Base-by-base conservation (phyloP, 2,797 vertebrate genomes). In the Chromis chromis region DNA sequence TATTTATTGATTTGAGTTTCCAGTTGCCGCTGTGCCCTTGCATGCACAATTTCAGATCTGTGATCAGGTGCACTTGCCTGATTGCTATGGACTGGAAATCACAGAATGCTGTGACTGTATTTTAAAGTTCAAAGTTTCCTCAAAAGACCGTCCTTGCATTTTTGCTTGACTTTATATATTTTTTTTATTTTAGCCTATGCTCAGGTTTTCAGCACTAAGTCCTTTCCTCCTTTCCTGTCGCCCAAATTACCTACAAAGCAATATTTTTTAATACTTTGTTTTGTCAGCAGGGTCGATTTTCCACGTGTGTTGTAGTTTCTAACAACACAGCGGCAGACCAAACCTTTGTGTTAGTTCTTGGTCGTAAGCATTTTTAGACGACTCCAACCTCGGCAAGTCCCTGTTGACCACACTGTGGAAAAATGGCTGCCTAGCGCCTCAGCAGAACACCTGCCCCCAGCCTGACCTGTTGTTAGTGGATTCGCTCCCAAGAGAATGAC, bases 391-490 rank as follows among this genome's bases (percentile, higher is more conserved):
- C 17, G 42, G 60, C 57, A 70, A 78, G 53, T 85, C 86, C 84
- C 88, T 65, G 53, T 81, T 71, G 74, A 76, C 44, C 46, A 22
- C 40, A 16, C 61, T 69, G 70, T 83, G 86, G 76, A 88, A 90
- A 93, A 89, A 87, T 83, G 84, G 78, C 86, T 76, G 61, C 67
- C 31, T 54, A 81, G 84, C 80, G 79, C 40, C 79, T 86, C 76
- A 83, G 85, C 84, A 85, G 75, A 90, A 84, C 85, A 88, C 82
- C 87, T 87, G 86, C 80, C 84, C 88, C 70, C 74, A 66, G 48
- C 77, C 73, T 91, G 89, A 90, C 87, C 91, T 84, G 83, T 85
- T 90, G 81, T 88, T 84, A 84, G 81, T 84, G 83, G 77, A 88
- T 82, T 84, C 68, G 84, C 57, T 83, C 88, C 83, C 81, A 8